Evolutionary conservation across 2,888 invertebrate species (phyloP).

Genomic region (Oconnorella tubifera): DNA sequence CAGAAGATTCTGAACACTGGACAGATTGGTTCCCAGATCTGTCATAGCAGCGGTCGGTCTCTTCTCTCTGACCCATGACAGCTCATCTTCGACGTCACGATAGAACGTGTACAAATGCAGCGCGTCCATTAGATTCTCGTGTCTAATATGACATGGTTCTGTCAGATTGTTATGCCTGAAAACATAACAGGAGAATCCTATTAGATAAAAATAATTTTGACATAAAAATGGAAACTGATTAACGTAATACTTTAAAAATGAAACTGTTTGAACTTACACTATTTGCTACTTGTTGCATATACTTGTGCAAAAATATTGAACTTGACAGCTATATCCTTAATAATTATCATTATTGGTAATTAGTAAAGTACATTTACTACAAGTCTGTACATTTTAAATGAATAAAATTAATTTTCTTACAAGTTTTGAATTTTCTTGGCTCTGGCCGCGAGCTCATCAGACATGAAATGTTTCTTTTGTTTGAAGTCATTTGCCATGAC

Average conservation of each 20-base stretch:
- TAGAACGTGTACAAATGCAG: constrained; percentile 81
- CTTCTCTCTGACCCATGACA: constrained; percentile 82
- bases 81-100: constrained; percentile 86
- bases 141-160: constrained; percentile 83
- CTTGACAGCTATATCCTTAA: too few species aligned
- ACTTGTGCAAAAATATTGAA: too few species aligned
- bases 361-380: too few species aligned
- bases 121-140: constrained; percentile 89
- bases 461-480: constrained; percentile 80
- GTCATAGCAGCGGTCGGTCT: constrained; percentile 69
- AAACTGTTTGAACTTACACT: too few species aligned
- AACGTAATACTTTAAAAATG: too few species aligned
- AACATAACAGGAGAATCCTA: too few species aligned
- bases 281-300: too few species aligned
- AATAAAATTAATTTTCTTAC: too few species aligned
- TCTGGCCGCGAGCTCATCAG: constrained; percentile 75
- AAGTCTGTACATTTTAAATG: too few species aligned
- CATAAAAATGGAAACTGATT: too few species aligned
- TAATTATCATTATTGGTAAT: too few species aligned
- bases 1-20: constrained; percentile 79
- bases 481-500: constrained; percentile 76
- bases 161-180: constrained; percentile 72
- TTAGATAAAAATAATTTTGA: too few species aligned
- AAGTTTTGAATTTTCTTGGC: constrained; percentile 58
- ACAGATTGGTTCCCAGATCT: constrained; percentile 66